Conservation (phyloP, 2,888 invertebrate genomes). For the Saturnia pavonia region DNA sequence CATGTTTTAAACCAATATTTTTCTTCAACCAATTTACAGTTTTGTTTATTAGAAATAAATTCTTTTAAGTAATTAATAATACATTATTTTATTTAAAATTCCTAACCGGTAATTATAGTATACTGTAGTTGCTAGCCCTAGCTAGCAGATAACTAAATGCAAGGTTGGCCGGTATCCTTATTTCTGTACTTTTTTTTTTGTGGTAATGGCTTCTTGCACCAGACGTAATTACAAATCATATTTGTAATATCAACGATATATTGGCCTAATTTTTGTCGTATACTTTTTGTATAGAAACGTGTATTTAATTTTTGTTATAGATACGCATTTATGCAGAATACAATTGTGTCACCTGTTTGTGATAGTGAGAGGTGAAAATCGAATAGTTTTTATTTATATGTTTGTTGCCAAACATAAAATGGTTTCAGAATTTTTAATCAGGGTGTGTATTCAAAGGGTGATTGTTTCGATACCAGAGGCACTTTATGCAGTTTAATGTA, state of each 20-base stretch:
- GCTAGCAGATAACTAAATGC: no score
- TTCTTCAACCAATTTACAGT: no score
- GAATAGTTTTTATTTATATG: slow-evolving; percentile 31
- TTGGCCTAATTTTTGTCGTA: slow-evolving; percentile 49
- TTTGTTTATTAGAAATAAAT: no score
- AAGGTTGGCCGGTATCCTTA: no score
- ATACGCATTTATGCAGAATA: slow-evolving; percentile 51
- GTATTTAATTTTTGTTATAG: slow-evolving; percentile 28
- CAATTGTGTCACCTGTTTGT: slow-evolving; percentile 40
- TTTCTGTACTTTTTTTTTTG: no score
- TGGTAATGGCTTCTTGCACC: slow-evolving; percentile 57
- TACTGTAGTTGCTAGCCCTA: no score
- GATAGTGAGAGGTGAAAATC: slow-evolving; percentile 30
- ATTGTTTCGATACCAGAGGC: slow-evolving; percentile 17
- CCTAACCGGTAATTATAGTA: no score
- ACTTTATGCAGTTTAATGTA: slow-evolving; percentile 12
- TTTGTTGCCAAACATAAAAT: slow-evolving; percentile 30
- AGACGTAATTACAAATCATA: slow-evolving; percentile 25
- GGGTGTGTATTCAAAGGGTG: not conserved
- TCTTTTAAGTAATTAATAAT: no score
- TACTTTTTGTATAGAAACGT: slow-evolving; percentile 28
- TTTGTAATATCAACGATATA: slow-evolving; percentile 33
- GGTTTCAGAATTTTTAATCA: slow-evolving; percentile 28
- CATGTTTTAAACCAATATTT: no score
- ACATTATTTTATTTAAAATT: no score